phyloP scores from a whole-genome alignment of 2,888 invertebrate genomes.

The Hemistola chrysoprasaria region DNA sequence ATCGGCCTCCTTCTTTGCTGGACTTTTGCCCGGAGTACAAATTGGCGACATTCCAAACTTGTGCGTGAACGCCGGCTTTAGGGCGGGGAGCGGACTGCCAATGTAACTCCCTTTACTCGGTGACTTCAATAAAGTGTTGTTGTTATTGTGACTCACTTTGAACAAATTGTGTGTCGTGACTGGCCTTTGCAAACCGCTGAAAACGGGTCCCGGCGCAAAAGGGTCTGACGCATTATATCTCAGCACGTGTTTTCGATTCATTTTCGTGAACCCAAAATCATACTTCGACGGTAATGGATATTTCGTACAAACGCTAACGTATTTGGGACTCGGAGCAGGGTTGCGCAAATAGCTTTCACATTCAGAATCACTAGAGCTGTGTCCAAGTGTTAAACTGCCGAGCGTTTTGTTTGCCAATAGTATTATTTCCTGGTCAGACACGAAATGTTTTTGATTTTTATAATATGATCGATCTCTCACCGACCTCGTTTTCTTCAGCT shows the following conservation, averaged over 20 bases:
- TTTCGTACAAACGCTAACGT: slow-evolving; percentile 70
- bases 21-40: slow-evolving; percentile 47
- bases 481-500: slow-evolving; percentile 75
- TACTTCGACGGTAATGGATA: slow-evolving; percentile 67
- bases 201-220: slow-evolving; percentile 77
- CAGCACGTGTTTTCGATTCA: slow-evolving; percentile 59
- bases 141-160: slow-evolving; percentile 72
- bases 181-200: slow-evolving; percentile 72
- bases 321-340: slow-evolving; percentile 68
- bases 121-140: slow-evolving; percentile 68
- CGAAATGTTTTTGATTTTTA: slow-evolving; percentile 80
- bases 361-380: slow-evolving; percentile 79
- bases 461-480: slow-evolving; percentile 77
- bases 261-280: slow-evolving; percentile 65
- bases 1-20: slow-evolving; percentile 55
- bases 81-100: slow-evolving; percentile 59
- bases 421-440: slow-evolving; percentile 83
- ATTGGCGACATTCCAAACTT: slow-evolving; percentile 75
- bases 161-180: slow-evolving; percentile 72
- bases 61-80: slow-evolving; percentile 71
- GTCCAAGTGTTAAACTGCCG: slow-evolving; percentile 80
- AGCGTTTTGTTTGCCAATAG: slow-evolving; percentile 79
- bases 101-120: slow-evolving; percentile 55
- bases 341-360: slow-evolving; percentile 70
- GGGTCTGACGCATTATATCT: slow-evolving; percentile 67